Evolutionary conservation across 1,140 invertebrate species (phyloP).

Genomic region (Apolygus lucorum): DNA sequence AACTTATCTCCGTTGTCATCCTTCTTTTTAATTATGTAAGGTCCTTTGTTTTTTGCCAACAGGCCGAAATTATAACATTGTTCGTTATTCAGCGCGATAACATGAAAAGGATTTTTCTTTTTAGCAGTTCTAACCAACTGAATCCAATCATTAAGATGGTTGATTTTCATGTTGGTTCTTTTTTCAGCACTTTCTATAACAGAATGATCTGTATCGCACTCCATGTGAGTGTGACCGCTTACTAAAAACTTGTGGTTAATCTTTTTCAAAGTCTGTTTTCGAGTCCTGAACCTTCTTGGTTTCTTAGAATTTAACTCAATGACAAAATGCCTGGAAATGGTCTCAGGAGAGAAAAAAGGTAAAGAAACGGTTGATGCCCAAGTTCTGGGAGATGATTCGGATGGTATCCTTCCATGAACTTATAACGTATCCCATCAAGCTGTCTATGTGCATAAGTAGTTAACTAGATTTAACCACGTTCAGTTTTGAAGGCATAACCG

Average conservation of each 20-base stretch:
- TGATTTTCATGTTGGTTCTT: not conserved
- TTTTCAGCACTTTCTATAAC: not conserved
- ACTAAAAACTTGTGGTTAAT: slow-evolving; percentile 14
- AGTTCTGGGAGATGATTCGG: too few species aligned
- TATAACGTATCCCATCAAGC: too few species aligned
- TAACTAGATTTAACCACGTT: too few species aligned
- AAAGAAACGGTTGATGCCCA: too few species aligned
- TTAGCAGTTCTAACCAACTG: not conserved
- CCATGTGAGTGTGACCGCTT: not conserved
- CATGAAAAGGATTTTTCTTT: not conserved
- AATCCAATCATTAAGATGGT: slow-evolving; percentile 18
- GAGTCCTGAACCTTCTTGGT: too few species aligned
- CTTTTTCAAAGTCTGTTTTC: not conserved
- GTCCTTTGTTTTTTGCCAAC: not conserved
- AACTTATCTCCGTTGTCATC: too few species aligned
- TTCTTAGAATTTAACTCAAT: too few species aligned
- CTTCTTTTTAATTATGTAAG: not conserved
- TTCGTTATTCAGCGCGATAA: not conserved
- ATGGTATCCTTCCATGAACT: too few species aligned
- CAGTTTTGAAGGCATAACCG: too few species aligned
- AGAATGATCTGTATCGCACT: not conserved
- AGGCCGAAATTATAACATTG: not conserved
- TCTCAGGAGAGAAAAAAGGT: too few species aligned
- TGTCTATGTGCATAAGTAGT: too few species aligned
- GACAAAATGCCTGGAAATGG: too few species aligned